Base-by-base conservation (phyloP, 2,113 vertebrate species). In the Salvator merianae region DNA sequence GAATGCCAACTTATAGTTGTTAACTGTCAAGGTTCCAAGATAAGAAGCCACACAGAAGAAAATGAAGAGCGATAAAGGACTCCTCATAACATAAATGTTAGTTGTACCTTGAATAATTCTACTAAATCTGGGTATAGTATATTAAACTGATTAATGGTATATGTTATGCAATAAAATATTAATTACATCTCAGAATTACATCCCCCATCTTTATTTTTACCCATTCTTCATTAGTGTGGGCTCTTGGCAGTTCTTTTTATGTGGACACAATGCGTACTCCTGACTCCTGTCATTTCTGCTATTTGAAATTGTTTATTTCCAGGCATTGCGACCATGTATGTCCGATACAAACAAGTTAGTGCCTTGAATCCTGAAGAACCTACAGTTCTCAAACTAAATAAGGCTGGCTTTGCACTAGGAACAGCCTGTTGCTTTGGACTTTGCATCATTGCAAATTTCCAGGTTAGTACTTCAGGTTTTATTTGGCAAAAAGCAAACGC, bases 361-460 rank as follows among this genome's bases (percentile, higher is more conserved):
- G 96, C 95, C 81, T 91, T 98, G 85, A 95, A 70, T 38, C 88
- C 90, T 0, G 95, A 93, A 2, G 94, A 96, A 22, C 22, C 63
- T n/a, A 80, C 20, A 2, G 92, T 97, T 79, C 89, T 92, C 83
- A 91, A 34, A 76, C 91, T 96, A 71, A 99, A 98, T 86, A 91
- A 82, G 63, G 1, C 91, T 1, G 97, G 97, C 53, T 92, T 99
- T n/a, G 34, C 82, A 0, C 92, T 99, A 0, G 98, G 98, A 72
- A 63, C 95, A 75, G 88, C 94, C 85, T 98, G 98, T 94, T 98
- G 97, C 85, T 95, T 98, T 32, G 98, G 98, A 81, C 97, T 99
- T 95, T 98, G 97, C 36, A 87, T 98, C 53, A 96, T 98, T 85
- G 97, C 97, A 10, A 99, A 98, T 93, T 98, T 99, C 93, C 98